Base-by-base conservation (phyloP, 2,797 vertebrate species). In the Chloroceryle amazona region DNA sequence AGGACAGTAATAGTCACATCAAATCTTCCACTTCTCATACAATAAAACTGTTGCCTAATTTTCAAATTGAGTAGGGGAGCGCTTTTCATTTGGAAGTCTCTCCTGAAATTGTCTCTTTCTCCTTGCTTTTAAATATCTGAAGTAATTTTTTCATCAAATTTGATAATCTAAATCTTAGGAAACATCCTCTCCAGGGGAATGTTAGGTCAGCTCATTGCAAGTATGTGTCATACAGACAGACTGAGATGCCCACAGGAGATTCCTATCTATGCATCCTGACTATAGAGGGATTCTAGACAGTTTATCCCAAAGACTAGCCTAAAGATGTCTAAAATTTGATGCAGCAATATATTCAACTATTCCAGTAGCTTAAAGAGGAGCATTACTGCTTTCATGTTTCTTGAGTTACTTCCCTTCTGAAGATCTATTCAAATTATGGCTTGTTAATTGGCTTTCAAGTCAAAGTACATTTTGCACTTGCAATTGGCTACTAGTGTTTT, bases 381-480 rank as follows among this genome's bases (percentile, higher is more conserved):
- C 17, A 21, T 66, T 81, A 7, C 13, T 25, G 17, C 47, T 84
- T 39, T 35, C 11, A 9, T 70, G 13, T 82, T 91, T 85, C 51
- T 79, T 80, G 47, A 89, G 33, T 66, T 86, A 52, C 7, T 54
- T 81, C 5, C 92, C 66, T 82, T 58, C 63, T 60, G 71, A 85
- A 74, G 44, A 63, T 73, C 60, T 83, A 57, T 72, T 74, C 22
- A 71, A 83, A 89, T 87, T 51, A 39, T 33, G 57, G 74, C 22
- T 78, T 91, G 33, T 49, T 87, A 91, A 52, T 42, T 91, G 55
- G 92, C 87, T 93, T 82, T 54, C 26, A 83, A 82, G 18, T 85
- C 72, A 78, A 74, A 93, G 67, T 63, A 86, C 15, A 10, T 90
- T 90, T 97, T 90, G 31, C 28, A 33, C 65, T 91, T 91, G 62